These are phyloP conservation scores for Brachionus manjavacas DNA, from an alignment of 1,140 invertebrate species.

Conservation along the genomic window DNA sequence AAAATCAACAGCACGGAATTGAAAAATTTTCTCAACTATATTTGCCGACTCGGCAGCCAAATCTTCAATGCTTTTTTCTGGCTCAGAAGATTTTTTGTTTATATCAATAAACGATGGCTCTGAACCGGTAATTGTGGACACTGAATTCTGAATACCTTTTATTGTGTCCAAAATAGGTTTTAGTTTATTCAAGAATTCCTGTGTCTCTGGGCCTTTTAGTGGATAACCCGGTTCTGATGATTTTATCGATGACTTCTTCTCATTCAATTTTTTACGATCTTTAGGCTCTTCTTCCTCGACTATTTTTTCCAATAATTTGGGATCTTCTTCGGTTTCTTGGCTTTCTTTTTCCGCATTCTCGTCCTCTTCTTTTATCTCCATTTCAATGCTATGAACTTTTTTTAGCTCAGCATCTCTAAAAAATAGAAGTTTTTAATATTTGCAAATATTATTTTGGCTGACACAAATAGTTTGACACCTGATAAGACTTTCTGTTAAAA, in stretches of 20 bases:
- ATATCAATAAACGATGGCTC: not conserved
- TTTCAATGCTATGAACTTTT: not conserved
- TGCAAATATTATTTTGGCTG: not conserved
- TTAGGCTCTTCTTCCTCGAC: not conserved
- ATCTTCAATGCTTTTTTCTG: constrained; percentile 44
- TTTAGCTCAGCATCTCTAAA: not conserved
- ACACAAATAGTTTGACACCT: not conserved
- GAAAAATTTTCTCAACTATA: constrained; percentile 26
- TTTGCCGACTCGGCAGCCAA: not conserved
- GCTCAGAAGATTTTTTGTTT: constrained; percentile 43
- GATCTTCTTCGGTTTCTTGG: constrained; percentile 44
- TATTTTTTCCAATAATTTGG: not conserved
- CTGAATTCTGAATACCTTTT: not conserved
- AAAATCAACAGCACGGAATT: not conserved
- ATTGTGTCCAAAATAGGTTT: not conserved
- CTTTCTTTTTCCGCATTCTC: constrained; percentile 2
- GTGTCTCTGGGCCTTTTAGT: constrained; percentile 47
- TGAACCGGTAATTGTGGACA: not conserved
- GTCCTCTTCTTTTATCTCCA: not conserved
- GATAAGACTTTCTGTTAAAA: too few relatives aligned
- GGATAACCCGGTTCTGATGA: constrained; percentile 46
- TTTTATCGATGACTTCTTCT: not conserved
- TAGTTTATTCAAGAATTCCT: constrained; percentile 44
- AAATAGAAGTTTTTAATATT: not conserved
- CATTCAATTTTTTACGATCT: not conserved